Conservation (phyloP, 2,888 invertebrate species). For the Stictocephala bisonia region DNA sequence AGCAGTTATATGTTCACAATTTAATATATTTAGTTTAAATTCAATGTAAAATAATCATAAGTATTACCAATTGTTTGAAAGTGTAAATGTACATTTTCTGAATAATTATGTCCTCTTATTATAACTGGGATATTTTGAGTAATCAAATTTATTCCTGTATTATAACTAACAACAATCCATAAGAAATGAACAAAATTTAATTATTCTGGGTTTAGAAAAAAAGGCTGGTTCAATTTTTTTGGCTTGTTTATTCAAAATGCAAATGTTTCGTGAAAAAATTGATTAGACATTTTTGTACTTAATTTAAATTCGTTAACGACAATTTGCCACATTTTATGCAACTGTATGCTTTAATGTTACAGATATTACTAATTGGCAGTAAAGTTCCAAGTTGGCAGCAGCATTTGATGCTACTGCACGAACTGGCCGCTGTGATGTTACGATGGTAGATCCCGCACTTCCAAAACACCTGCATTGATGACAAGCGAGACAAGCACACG, state of each 20-base stretch:
- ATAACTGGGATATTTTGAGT: too few species aligned
- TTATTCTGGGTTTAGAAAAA: conserved; percentile 20
- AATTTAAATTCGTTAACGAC: conserved; percentile 44
- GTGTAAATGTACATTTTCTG: too few species aligned
- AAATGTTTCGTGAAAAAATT: conserved; percentile 61
- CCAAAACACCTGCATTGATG: conserved; percentile 56
- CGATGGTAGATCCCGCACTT: conserved; percentile 13
- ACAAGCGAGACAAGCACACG: conserved; percentile 43
- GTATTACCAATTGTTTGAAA: too few species aligned
- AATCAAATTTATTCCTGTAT: too few species aligned
- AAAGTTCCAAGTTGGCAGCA: conserved; percentile 7
- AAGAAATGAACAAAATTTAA: neutral
- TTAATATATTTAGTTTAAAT: too few species aligned
- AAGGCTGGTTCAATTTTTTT: conserved; percentile 57
- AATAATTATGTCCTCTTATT: too few species aligned
- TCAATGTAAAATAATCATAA: too few species aligned
- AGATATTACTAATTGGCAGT: conserved; percentile 45
- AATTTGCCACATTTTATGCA: conserved; percentile 45
- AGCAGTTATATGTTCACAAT: too few species aligned
- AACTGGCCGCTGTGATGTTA: conserved; percentile 8
- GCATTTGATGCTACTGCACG: conserved; percentile 22
- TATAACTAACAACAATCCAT: too few species aligned
- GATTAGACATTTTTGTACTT: conserved; percentile 44
- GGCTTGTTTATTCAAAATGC: conserved; percentile 62
- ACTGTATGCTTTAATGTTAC: conserved; percentile 31